Base-by-base conservation (phyloP, 2,113 vertebrate species). In the Acrocephalus arundinaceus region DNA sequence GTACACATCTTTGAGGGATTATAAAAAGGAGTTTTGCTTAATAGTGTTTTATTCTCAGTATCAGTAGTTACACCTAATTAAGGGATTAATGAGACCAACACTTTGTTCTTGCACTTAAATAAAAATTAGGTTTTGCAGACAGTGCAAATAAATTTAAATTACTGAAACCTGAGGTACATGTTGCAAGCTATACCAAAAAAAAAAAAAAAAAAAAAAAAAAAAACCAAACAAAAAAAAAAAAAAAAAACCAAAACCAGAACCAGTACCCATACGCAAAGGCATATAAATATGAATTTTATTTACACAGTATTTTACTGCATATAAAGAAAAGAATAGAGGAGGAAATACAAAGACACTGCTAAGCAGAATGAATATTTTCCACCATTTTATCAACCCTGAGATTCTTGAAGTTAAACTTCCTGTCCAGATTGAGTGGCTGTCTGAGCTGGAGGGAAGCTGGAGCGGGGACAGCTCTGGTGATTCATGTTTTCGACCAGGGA, bases 11-110 rank as follows among this genome's bases (percentile, higher is more conserved):
- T 65, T 86, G 52, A 92, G 46, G 57, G 68, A 79, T 87, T 89
- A 77, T 58, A 85, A 48, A 18, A 71, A 71, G 27, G 31, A 51
- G n/a, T 84, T 93, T 93, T 83, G 15, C 33, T 76, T 91, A 74
- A 78, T 27, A 81, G 52, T 52, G 27, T 74, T 62, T 80, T 37
- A 25, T 72, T 88, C 55, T 85, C 43, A 77, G 46, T 55, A 75
- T 87, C 15, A 72, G 54, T n/a, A 95, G 61, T 78, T 95, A 78
- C 31, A 75, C 28, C 7, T 95, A 92, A 95, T 75, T 85, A 95
- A 95, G 67, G 31, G 55, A 85, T 89, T 77, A 89, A 74, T 92
- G 70, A 87, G 71, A 92, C 30, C 22, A 81, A 65, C 19, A 48
- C 10, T 91, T 91, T 81, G 22, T 54, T 94, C 39, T 94, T 95